phyloP scores from a whole-genome alignment of 1,140 invertebrate genomes.

The Acromyrmex charruanus region DNA sequence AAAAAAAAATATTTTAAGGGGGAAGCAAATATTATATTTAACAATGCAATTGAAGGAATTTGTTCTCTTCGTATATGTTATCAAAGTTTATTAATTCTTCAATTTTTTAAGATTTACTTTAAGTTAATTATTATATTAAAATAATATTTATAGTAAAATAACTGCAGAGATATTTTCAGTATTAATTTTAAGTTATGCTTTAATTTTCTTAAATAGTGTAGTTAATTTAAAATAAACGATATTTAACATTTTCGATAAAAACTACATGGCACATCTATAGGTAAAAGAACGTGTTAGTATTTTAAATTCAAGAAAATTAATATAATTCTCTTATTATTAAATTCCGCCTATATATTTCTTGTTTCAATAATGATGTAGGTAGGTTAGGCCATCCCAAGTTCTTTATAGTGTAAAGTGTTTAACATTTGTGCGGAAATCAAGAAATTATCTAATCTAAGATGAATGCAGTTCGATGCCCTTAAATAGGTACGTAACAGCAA shows the following conservation, averaged over 20 bases:
- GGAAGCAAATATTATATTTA: too few relatives aligned
- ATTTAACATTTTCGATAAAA: not conserved
- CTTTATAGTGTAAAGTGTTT: not conserved
- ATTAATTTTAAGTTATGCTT: too few relatives aligned
- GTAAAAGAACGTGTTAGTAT: not conserved
- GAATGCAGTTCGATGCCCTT: not conserved
- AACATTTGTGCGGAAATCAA: not conserved
- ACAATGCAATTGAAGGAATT: too few relatives aligned
- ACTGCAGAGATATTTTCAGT: too few relatives aligned
- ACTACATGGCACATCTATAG: not conserved
- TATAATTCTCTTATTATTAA: not conserved
- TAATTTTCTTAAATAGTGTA: too few relatives aligned
- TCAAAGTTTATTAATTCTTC: too few relatives aligned
- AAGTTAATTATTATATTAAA: too few relatives aligned
- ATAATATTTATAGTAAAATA: too few relatives aligned
- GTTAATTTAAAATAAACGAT: too few relatives aligned
- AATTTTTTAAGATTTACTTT: too few relatives aligned
- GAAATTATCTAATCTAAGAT: conserved; percentile 18
- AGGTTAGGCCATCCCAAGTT: not conserved
- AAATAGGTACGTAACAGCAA: not conserved
- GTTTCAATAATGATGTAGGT: not conserved
- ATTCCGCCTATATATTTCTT: not conserved
- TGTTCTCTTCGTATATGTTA: too few relatives aligned
- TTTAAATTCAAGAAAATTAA: not conserved
- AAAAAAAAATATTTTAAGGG: too few relatives aligned